Base-by-base conservation (phyloP, 2,888 invertebrate genomes). In the Ectropis crepuscularia region DNA sequence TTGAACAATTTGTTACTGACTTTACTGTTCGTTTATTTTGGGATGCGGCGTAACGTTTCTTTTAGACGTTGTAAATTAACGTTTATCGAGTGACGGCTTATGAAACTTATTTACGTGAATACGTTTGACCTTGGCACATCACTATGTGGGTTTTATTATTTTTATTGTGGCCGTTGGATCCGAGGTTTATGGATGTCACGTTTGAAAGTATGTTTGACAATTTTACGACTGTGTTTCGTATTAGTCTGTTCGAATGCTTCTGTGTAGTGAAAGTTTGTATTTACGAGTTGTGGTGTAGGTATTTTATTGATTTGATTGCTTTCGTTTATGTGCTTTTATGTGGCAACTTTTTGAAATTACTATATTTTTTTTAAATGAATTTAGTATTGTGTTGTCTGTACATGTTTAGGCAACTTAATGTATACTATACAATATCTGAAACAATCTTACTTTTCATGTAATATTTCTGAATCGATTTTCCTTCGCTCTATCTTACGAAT, bases 1-100 rank as follows among this genome's bases (percentile, higher is more conserved):
- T 83, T 80, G 76, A 79, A 78, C 85, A 81, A 86, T 87, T 88
- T 86, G 86, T 88, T 84, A 83, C 74, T 67, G 75, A 75, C 70
- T 81, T 76, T 74, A 78, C 61, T 61, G 74, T 68, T 69, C 58
- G 81, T 82, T 83, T 88, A 86, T 88, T 85, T 81, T 68, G 74
- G 73, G 63, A 63, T 66, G 60, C 45, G 53, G 45, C 47, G 59
- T 57, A 45, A 74, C 78, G 72, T 75, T 74, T 77, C 69, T 74
- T 68, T 73, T 66, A 66, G 57, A 63, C 61, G 68, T 72, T 67
- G 71, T 80, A 78, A 80, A 80, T 75, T 73, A 72, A 73, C 74
- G 79, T 80, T 79, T 76, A 78, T 76, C 72, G 67, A 48, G 36
- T 51, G 57, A 58, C 61, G 65, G 70, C 68, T 70, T 67, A 70